Base-by-base conservation (phyloP, 92 coral and sea anemone species). In the Palythoa grandiflora region DNA sequence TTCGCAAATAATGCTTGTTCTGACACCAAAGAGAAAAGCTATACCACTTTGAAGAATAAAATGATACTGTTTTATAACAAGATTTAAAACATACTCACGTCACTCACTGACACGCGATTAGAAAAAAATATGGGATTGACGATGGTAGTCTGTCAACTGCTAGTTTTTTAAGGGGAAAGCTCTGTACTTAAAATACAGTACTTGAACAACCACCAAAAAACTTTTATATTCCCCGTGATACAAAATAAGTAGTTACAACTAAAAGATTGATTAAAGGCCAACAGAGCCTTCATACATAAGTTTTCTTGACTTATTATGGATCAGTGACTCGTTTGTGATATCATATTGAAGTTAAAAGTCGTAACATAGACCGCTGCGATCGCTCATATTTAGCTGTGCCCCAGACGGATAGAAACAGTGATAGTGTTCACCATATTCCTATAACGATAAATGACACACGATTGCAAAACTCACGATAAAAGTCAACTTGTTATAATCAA, bases 51-150 rank as follows among this genome's bases (percentile, higher is more conserved):
- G 20, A 61, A 61, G 19, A 1, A 68, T 68, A 11, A 11, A 19
- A 14, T 5, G 20, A 63, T 63, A 44, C 36, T 63, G n/a, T 16
- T 19, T 63, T 70, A 9, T 70, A 70, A 70, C 75, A 70, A 70
- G 75, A 70, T 70, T 70, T 6, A 20, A 35, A 35, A 20, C 3
- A 70, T 68, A 9, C 48, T 36, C 75, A 70, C 75, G 75, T 70
- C 75, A 70, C 13, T 70, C 37, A 36, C 16, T 70, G 75, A 70
- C 75, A 70, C 75, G 75, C 75, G 75, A 70, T 70, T 36, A 10
- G 28, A 70, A 70, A 70, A 70, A 63, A 63, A 63, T 60, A 5
- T 6, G 28, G 10, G 20, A n/a, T 21, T 15, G 35, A 63, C 70
- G 19, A 63, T 17, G 20, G 35, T 6, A 63, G 70, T 17, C 70